Evolutionary conservation across 2,888 invertebrate species (phyloP).

Genomic region (Alloplasta piceator): DNA sequence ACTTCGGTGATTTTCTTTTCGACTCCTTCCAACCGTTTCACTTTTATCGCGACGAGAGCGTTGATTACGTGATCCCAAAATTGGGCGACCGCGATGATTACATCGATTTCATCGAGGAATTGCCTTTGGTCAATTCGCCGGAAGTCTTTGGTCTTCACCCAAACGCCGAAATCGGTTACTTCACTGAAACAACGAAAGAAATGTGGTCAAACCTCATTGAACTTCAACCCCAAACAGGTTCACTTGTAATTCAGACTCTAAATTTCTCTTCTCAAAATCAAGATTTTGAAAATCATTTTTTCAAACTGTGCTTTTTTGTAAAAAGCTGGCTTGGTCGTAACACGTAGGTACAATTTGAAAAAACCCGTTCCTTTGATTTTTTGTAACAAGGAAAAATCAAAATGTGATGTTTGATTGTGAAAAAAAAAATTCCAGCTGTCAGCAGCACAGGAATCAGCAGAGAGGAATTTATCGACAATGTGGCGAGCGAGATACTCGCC

Average conservation of each 20-base stretch:
- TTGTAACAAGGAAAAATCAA: not conserved
- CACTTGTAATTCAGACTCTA: not conserved
- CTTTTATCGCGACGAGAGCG: slow-evolving; percentile 90
- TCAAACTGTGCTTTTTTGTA: not conserved
- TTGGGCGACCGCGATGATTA: slow-evolving; percentile 88
- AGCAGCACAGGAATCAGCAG: slow-evolving; percentile 90
- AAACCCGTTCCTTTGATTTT: no score
- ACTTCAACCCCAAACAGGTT: slow-evolving; percentile 95
- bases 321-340: slow-evolving; percentile 45
- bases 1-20: slow-evolving; percentile 97
- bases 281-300: no score
- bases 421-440: slow-evolving; percentile 84
- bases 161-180: slow-evolving; percentile 98
- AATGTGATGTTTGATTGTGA: not conserved
- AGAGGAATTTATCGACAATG: slow-evolving; percentile 93
- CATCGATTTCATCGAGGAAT: slow-evolving; percentile 89
- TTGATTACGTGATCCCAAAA: slow-evolving; percentile 92
- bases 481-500: slow-evolving; percentile 90
- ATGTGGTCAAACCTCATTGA: slow-evolving; percentile 95
- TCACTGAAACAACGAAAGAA: slow-evolving; percentile 93
- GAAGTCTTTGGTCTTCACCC: slow-evolving; percentile 96
- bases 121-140: slow-evolving; percentile 93
- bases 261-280: not conserved
- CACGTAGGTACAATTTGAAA: slow-evolving; percentile 48
- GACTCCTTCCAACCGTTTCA: slow-evolving; percentile 96